Evolutionary conservation across 2,888 invertebrate species (phyloP).

Genomic region (Hanleya hanleyi): DNA sequence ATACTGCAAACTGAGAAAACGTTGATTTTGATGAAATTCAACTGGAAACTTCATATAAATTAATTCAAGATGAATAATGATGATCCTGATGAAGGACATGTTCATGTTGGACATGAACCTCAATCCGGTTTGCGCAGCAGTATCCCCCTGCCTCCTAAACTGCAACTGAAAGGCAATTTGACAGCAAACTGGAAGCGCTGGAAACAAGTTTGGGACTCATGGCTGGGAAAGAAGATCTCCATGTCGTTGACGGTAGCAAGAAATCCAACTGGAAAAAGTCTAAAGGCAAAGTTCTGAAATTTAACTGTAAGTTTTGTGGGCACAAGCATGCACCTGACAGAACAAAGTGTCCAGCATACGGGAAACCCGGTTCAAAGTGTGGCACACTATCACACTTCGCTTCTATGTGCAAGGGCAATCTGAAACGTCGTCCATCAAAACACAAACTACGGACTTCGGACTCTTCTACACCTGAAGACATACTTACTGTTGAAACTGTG

Average conservation of each 20-base stretch:
- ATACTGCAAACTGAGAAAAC: too few relatives aligned
- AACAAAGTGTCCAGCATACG: background rate
- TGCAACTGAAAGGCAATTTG: too few relatives aligned
- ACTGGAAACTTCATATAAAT: too few relatives aligned
- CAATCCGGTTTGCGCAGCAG: too few relatives aligned
- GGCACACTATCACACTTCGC: background rate
- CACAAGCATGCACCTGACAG: background rate
- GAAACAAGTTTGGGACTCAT: too few relatives aligned
- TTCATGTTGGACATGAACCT: too few relatives aligned
- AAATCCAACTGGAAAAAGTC: background rate
- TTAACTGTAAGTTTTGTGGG: background rate
- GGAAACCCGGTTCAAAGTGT: background rate
- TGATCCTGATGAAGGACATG: too few relatives aligned
- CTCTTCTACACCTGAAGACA: background rate
- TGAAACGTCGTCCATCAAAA: background rate
- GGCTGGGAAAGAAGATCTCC: background rate
- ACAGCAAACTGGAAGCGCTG: too few relatives aligned
- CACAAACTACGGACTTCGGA: background rate
- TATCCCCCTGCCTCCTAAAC: too few relatives aligned
- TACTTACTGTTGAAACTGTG: background rate
- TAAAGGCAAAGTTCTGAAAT: background rate
- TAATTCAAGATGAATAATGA: too few relatives aligned
- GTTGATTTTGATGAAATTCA: too few relatives aligned
- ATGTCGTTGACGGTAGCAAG: background rate
- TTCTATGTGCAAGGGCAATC: background rate